Evolutionary conservation across 2,113 vertebrate genomes (phyloP), one percentile per base, ranked within the genome.

Genomic region (Gnathonemus longibarbis): DNA sequence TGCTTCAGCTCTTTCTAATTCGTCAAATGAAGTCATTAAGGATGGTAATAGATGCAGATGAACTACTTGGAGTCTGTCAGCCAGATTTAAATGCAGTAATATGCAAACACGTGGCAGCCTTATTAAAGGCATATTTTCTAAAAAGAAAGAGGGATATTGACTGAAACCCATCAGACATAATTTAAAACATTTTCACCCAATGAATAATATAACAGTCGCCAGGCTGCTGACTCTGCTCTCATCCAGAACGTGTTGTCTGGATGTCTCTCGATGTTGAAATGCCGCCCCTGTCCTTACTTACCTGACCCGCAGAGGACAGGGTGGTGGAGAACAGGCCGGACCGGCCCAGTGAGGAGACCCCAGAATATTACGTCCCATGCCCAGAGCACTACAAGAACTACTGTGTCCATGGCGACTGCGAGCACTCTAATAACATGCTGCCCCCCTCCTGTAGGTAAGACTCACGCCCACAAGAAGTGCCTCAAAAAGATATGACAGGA

Each of bases 371-470:
- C 94, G 97, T 97, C 91, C 98, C 98, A 87, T 99, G 98, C 96
- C 98, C 98, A 88, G 98, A 99, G 90, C 95, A 96, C 91, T 99
- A 97, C 95, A 98, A 98, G 42, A 97, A 97, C 93, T 99, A 98
- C 96, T 99, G 98, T 91, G 95, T 98, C 94, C 98, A 99, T 0
- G 98, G 98, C 92, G 99, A 98, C 93, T 99, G 98, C 88, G 98
- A 99, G 93, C 98, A 98, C 93, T 97, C 97, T 90, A 95, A 96
- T 88, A 96, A 96, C 89, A 96, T 96, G 95, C 96, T 97, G 93
- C 96, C 97, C 93, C 98, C 98, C 0, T 99, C 98, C 87, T 99
- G 98, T 98, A 99, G 98, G 98, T 99, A 97, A 0, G 56, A 49
- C 24, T 19, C 27, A 4, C 35, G 3, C 21, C 39, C 19, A 10